Base-by-base conservation (phyloP, 1,140 invertebrate genomes). In the roundworm (Caenorhabditis elegans) region DNA sequence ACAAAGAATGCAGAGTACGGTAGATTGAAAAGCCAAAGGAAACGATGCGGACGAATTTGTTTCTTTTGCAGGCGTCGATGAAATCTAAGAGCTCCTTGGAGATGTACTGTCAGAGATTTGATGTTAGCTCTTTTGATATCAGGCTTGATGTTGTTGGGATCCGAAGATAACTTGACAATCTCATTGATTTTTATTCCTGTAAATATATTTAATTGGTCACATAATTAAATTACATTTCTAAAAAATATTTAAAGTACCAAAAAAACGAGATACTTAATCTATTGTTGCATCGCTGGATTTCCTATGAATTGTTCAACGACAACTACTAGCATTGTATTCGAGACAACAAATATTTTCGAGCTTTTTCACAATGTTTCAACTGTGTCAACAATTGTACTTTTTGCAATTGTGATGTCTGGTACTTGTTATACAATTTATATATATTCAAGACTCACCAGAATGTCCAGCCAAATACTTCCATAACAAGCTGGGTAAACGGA, bases 401-500 rank as follows among this genome's bases (percentile, higher is more conserved):
- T 26, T 24, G 8, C 10, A 17, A 51, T 6, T 24, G 4, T 34
- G 53, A 60, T 60, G 19, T 60, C 34, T 60, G 53, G 11, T 8
- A 53, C 22, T 26, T 49, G 28, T 15, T 15, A 31, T 46, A 26
- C 13, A 60, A 17, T 60, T 31, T 13, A 17, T 36, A 60, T 79
- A 43, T 5, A 34, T 10, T 10, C n/a, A 70, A 22, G 31, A 76
- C 53, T 75, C 17, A 55, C 89, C 89, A 19, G 87, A 88, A 24
- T 87, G 87, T 1, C 83, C 82, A 22, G 78, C 83, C 24, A 90
- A 80, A 55, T 88, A 86, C 43, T 88, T 88, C 90, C 90, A 90
- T 5, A 90, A 28, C 19, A 90, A 83, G 78, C 87, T 86, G 26
- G 90, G 90, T 17, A 90, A 82, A 34, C 88, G 86, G 83, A 90